A percentile compares a stretch with the other conserved stretches of the same genome.
These are phyloP conservation scores for Syrista parreyssii DNA, from an alignment of 2,888 invertebrate genomes.

Conservation along the genomic window DNA sequence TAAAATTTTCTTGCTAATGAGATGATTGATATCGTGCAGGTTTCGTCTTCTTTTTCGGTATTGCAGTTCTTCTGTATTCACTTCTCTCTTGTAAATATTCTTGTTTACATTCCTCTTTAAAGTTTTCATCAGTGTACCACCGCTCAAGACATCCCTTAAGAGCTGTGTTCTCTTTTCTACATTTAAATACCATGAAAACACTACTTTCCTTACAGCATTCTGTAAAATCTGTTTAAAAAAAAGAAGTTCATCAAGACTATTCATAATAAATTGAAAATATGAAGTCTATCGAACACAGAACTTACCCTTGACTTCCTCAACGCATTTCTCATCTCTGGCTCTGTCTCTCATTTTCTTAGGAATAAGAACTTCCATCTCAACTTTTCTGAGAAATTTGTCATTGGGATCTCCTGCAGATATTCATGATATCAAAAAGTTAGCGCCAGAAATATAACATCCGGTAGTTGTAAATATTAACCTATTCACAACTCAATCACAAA, in stretches of 20 bases:
- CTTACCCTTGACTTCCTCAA: constrained; percentile 75
- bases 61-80: constrained; percentile 85
- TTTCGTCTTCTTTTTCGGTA: constrained; percentile 68
- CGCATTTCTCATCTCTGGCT: constrained; percentile 83
- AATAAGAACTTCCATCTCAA: constrained; percentile 89
- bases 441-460: not conserved
- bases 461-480: not conserved
- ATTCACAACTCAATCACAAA: not conserved
- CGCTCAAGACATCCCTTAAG: constrained; percentile 77
- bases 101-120: constrained; percentile 78
- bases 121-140: constrained; percentile 84
- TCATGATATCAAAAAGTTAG: not conserved
- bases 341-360: constrained; percentile 89
- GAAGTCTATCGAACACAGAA: not conserved
- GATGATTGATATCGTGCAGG: constrained; percentile 4
- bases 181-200: constrained; percentile 79
- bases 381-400: constrained; percentile 84
- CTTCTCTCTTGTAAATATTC: constrained; percentile 85
- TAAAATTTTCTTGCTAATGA: not conserved
- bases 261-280: not conserved
- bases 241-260: not conserved
- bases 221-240: constrained; percentile 64
- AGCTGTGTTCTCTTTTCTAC: constrained; percentile 77
- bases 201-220: constrained; percentile 75
- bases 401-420: constrained; percentile 81